Base-by-base conservation (phyloP, 2,888 invertebrate genomes). In the Apodemia hepburni region DNA sequence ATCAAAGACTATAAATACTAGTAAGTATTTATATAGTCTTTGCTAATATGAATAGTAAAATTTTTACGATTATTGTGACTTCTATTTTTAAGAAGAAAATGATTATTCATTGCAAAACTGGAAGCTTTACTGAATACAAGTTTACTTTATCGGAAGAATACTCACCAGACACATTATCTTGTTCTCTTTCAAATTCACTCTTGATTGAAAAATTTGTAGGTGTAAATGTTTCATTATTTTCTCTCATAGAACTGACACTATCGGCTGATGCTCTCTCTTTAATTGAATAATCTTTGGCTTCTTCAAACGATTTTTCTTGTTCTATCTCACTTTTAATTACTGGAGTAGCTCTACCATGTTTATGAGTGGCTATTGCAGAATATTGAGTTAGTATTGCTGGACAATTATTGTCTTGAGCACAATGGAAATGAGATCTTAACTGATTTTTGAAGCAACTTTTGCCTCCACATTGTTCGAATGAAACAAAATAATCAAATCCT, bases 401-500 rank as follows among this genome's bases (percentile, higher is more conserved):
- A 59, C 92, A 92, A 64, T 84, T 89, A 47, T 85, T 90, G 1
- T 85, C 92, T 73, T 92, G 92, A 57, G 87, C 85, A 61, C 92
- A 92, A 65, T 92, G 92, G 73, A 92, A 92, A 61, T 92, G 92
- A 8, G 83, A 81, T 60, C 91, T 75, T 1, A 91, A 69, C 62
- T 91, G 92, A 65, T 92, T 92, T 66, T 92, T 92, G 66, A 87
- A 92, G 63, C 92, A 92, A 63, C 90, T 89, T 68, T 90, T 88
- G 45, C 88, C 89, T 11, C 90, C 91, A 60, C 92, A 92, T 54
- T 91, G 91, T 12, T 92, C 92, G 65, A 77, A 90, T 0, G 87
- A 85, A 89, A 92, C 77, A 80, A 96, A 98, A 81, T 96, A 97
- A 66, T 97, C 96, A 76, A 97, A 98, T 0, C 97, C 97, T 60